These are phyloP conservation scores for Acridotheres tristis DNA, from an alignment of 2,797 vertebrate species.

Conservation along the genomic window DNA sequence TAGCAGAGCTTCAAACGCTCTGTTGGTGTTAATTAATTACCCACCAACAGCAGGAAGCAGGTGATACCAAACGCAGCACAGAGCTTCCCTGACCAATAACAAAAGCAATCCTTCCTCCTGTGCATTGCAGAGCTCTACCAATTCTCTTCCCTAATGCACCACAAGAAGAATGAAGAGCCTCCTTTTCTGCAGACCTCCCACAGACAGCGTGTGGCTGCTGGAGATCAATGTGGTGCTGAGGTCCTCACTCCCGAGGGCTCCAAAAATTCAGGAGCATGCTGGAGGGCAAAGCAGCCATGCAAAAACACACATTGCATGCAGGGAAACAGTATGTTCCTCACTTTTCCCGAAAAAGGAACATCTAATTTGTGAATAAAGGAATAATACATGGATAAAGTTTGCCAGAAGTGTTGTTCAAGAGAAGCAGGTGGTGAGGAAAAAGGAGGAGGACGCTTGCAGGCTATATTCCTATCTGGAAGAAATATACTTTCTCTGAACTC, in stretches of 20 bases:
- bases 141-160: neutral
- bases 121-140: neutral
- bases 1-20: neutral
- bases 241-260: neutral
- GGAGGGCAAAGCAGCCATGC: neutral
- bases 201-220: neutral
- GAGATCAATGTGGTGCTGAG: neutral
- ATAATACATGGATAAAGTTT: neutral
- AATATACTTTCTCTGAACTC: conserved; percentile 16
- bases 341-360: neutral
- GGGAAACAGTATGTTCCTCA: neutral
- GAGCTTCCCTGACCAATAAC: neutral
- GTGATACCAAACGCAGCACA: neutral
- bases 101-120: neutral
- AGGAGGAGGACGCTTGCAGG: neutral
- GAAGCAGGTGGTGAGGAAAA: neutral
- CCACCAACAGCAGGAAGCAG: neutral
- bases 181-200: neutral
- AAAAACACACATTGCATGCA: neutral
- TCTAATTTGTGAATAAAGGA: conserved; percentile 5
- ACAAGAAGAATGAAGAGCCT: neutral
- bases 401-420: neutral
- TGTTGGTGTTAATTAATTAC: neutral
- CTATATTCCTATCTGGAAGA: conserved; percentile 12
- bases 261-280: neutral